A percentile compares a stretch with the other conserved stretches of the same genome.
Conservation (phyloP, 2,113 vertebrate species). For the Mystacornis crossleyi region DNA sequence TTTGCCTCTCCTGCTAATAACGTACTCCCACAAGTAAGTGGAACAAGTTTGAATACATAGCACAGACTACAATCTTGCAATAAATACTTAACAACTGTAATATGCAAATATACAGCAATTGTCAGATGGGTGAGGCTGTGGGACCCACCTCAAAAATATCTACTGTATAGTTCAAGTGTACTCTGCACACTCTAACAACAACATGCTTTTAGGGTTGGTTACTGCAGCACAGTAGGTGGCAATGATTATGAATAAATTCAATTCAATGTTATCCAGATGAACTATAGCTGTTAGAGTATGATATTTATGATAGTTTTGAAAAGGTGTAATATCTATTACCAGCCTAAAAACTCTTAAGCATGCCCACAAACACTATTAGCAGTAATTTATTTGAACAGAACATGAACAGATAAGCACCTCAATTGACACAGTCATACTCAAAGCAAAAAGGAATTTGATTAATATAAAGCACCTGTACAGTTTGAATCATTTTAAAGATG, state of each 20-base stretch:
- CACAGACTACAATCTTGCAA: not conserved
- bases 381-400: conserved; percentile 49
- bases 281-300: not conserved
- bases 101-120: rapidly evolving
- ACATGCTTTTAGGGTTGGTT: not conserved
- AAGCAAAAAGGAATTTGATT: conserved; percentile 29
- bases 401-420: conserved; percentile 47
- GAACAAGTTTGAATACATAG: not conserved
- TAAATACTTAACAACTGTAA: not conserved
- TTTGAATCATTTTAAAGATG: conserved; percentile 48
- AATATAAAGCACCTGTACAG: conserved; percentile 39
- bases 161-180: not conserved
- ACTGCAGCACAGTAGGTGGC: not conserved
- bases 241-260: not conserved
- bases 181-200: not conserved
- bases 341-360: conserved; percentile 6
- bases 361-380: not conserved
- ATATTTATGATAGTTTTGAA: conserved; percentile 41
- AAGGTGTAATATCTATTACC: not conserved
- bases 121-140: not conserved
- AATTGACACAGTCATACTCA: not conserved
- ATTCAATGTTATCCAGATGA: not conserved
- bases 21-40: not conserved
- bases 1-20: not conserved
- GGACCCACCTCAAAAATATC: not conserved